Evolutionary conservation across 2,888 invertebrate genomes (phyloP).

Genomic region (Gisinianus flammeolus): DNA sequence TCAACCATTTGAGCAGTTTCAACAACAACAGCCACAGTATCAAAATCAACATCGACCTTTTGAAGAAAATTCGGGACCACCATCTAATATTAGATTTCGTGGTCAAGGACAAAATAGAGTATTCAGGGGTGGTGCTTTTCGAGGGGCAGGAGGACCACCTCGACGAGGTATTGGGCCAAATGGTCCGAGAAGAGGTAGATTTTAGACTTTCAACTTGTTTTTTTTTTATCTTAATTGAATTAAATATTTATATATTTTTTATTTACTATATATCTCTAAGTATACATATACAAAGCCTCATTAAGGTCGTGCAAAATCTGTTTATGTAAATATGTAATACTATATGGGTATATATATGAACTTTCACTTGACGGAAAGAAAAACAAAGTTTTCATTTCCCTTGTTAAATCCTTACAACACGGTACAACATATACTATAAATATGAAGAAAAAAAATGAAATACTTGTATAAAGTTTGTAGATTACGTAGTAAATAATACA

Average conservation of each 20-base stretch:
- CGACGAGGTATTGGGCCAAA: conserved; percentile 18
- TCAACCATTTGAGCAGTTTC: conserved; percentile 12
- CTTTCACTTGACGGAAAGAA: no score
- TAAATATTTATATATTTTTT: neutral
- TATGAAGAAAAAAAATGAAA: no score
- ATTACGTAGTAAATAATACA: no score
- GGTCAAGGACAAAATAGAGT: conserved; percentile 1
- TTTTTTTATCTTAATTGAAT: conserved; percentile 6
- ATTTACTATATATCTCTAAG: no score
- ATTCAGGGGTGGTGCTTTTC: conserved; percentile 16
- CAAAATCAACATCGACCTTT: neutral
- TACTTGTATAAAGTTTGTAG: no score
- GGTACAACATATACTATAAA: no score
- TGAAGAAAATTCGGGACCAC: neutral
- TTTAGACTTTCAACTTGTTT: conserved; percentile 12
- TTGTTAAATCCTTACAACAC: no score
- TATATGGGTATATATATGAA: no score
- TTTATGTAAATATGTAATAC: no score
- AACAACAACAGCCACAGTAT: neutral
- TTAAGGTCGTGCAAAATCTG: no score
- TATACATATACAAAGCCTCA: no score
- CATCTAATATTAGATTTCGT: neutral
- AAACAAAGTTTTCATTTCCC: no score
- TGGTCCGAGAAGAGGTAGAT: conserved; percentile 37
- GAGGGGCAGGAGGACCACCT: conserved; percentile 6